Base-by-base conservation (phyloP, 2,888 invertebrate genomes). In the Alloscopus bannaensis region DNA sequence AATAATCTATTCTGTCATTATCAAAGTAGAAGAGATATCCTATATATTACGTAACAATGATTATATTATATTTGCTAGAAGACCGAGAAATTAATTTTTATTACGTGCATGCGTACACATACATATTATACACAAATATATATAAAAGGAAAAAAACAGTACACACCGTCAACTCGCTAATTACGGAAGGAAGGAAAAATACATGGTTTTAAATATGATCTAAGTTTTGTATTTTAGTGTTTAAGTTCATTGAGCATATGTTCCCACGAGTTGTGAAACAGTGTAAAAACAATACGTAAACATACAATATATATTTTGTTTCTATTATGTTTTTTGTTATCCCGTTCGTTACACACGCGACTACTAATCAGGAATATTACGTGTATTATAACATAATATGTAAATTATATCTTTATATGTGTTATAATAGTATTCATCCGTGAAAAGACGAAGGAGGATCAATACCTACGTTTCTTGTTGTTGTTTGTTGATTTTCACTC, bases 1-100 rank as follows among this genome's bases (percentile, higher is more conserved):
- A 77, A 77, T 77, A 64, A 77, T 65, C 77, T 77, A 52, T 76
- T 77, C 70, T 77, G 77, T 77, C 77, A 77, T 47, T 70, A 55
- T 45, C 52, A 4, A 24, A 20, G 65, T 50, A 59, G 57, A 57
- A 60, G 47, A 52, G 29, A 65, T 29, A 66, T 66, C 75, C 66
- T 75, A 66, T 72, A 66, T 60, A 73, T 71, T 71, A 40, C n/a
- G n/a, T 52, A 22, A 52, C 16, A 22, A 22, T 22, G 20, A 52
- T 52, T 52, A 52, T 52, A 52, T 52, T 36, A 8, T 73, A 73
- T 47, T n/a, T 68, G 31, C 26, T 66, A 66, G 55, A 75, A n/a
- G 62, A 77, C 66, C 69, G 64, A 70, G 64, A 70, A 68, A 70
- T 55, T 65, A 77, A 68, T 76, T 77, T 76, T 77, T 77, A 77